Conservation (phyloP, 1,140 invertebrate genomes). For the Himalopsyche phryganea region DNA sequence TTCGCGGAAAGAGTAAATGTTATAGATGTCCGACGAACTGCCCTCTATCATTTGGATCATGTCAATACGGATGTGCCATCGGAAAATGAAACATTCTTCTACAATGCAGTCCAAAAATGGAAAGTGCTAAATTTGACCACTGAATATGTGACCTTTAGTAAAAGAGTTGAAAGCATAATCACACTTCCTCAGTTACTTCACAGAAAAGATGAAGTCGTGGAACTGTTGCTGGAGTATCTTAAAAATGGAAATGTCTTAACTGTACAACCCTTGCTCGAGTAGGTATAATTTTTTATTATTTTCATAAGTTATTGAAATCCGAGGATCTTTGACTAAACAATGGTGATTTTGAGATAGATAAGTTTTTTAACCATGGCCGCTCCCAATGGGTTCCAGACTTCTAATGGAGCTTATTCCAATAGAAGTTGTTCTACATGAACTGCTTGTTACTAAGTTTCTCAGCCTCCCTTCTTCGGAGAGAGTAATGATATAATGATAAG, state of each 20-base stretch:
- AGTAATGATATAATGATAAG: too few relatives aligned
- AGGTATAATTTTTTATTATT: slow-evolving; percentile 46
- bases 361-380: too few relatives aligned
- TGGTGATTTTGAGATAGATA: too few relatives aligned
- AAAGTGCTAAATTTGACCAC: slow-evolving; percentile 78
- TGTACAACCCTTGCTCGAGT: slow-evolving; percentile 79
- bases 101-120: slow-evolving; percentile 83
- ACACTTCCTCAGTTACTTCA: slow-evolving; percentile 77
- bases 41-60: slow-evolving; percentile 62
- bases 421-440: too few relatives aligned
- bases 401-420: too few relatives aligned
- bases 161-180: slow-evolving; percentile 66
- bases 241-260: slow-evolving; percentile 65
- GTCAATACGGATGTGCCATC: slow-evolving; percentile 61
- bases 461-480: too few relatives aligned
- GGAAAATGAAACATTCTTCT: slow-evolving; percentile 75
- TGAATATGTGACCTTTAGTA: slow-evolving; percentile 72
- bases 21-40: slow-evolving; percentile 78
- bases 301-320: too few relatives aligned
- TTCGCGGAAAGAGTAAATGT: slow-evolving; percentile 79
- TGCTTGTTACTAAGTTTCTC: too few relatives aligned
- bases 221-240: slow-evolving; percentile 68
- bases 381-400: too few relatives aligned
- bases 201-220: slow-evolving; percentile 72
- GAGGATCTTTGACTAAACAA: too few relatives aligned